phyloP scores from a whole-genome alignment of 2,797 vertebrate genomes.

The Malacoraja senta region DNA sequence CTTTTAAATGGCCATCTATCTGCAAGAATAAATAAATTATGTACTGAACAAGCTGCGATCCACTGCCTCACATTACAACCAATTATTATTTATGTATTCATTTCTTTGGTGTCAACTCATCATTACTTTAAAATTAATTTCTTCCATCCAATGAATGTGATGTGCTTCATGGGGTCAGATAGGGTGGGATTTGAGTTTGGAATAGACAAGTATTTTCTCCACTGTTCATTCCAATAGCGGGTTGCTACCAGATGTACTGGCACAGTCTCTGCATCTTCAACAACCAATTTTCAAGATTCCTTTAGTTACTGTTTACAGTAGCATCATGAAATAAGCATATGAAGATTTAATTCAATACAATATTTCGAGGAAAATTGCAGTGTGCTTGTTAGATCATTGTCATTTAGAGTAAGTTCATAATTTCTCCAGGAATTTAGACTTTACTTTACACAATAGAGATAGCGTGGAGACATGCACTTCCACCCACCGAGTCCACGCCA shows the following conservation, averaged over 20 bases:
- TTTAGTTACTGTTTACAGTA: neutral
- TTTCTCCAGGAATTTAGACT: neutral
- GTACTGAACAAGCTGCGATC: neutral
- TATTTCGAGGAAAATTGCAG: neutral
- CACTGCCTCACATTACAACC: neutral
- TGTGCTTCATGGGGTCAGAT: too few species aligned
- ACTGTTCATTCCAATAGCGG: neutral
- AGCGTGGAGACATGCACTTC: too few species aligned
- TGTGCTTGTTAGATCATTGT: neutral
- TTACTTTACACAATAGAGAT: too few species aligned
- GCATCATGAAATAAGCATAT: neutral
- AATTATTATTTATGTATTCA: constrained; percentile 18
- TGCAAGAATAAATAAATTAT: neutral
- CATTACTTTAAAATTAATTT: neutral
- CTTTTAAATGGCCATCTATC: neutral
- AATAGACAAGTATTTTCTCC: neutral
- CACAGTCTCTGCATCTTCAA: neutral
- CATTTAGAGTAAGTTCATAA: neutral
- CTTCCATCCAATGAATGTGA: neutral
- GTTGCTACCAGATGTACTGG: neutral
- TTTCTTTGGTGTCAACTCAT: neutral
- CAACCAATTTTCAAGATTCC: neutral
- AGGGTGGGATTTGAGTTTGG: neutral
- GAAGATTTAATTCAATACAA: neutral
- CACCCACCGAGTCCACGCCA: too few species aligned